phyloP scores from a whole-genome alignment of 2,888 invertebrate genomes.

The Lumbricus terrestris region DNA sequence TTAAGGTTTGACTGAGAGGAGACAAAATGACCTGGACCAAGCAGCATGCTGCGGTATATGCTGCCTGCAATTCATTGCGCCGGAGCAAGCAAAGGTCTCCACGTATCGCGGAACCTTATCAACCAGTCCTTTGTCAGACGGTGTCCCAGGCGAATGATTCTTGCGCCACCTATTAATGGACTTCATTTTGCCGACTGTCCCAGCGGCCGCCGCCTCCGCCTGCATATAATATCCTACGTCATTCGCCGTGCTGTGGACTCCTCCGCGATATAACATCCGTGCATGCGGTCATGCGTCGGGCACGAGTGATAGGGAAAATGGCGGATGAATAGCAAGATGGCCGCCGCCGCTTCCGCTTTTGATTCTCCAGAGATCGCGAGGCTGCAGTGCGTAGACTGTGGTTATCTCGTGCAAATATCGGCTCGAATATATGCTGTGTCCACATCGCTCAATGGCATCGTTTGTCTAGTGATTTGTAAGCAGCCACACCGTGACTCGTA shows the following conservation, averaged over 20 bases:
- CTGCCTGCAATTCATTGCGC: neutral
- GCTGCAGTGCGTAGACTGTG: neutral
- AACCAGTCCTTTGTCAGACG: neutral
- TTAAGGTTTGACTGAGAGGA: neutral
- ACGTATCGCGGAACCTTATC: neutral
- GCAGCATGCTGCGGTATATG: neutral
- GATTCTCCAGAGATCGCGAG: neutral
- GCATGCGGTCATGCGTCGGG: neutral
- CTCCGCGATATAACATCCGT: neutral
- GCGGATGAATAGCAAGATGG: neutral
- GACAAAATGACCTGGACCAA: neutral
- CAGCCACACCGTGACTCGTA: neutral
- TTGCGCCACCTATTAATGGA: constrained; percentile 3
- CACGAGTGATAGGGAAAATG: neutral
- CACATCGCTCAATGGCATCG: neutral
- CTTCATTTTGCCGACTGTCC: neutral
- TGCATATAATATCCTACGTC: neutral
- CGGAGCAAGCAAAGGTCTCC: neutral
- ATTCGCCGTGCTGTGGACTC: neutral
- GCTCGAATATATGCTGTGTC: neutral
- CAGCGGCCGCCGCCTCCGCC: neutral
- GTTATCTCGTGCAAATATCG: neutral
- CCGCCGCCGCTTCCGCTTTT: neutral
- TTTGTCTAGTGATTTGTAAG: neutral
- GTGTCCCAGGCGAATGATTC: neutral